Percentiles rank a stretch among this genome's conserved stretches.
phyloP scores from a whole-genome alignment of 2,113 vertebrate species.

The Datnioides undecimradiatus region DNA sequence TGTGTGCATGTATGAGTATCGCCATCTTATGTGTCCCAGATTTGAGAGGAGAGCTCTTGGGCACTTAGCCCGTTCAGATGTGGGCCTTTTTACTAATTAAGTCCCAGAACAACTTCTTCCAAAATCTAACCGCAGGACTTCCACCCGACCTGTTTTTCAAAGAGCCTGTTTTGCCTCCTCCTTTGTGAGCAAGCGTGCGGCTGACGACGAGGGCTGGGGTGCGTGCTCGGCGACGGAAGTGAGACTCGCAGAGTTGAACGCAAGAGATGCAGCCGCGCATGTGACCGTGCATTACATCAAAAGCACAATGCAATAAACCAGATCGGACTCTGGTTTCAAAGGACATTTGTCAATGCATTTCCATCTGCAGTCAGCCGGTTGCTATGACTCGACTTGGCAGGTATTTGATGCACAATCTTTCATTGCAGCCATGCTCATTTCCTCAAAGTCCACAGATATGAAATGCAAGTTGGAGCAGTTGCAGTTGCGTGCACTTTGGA shows the following conservation, averaged over 20 bases:
- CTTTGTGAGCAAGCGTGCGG: not conserved
- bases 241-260: not conserved
- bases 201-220: not conserved
- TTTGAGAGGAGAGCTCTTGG: slow-evolving; percentile 71
- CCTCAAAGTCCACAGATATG: not conserved
- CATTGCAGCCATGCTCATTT: not conserved
- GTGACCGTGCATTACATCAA: not conserved
- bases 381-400: not conserved
- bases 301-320: not conserved
- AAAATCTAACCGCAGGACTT: slow-evolving; percentile 70
- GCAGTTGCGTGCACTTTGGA: not conserved
- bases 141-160: slow-evolving; percentile 67
- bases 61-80: slow-evolving; percentile 59
- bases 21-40: slow-evolving; percentile 53
- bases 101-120: slow-evolving; percentile 73
- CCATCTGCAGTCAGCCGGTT: not conserved
- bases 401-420: not conserved
- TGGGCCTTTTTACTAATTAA: slow-evolving; percentile 77
- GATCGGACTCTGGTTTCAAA: not conserved
- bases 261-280: not conserved
- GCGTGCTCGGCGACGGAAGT: not conserved
- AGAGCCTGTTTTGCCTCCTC: slow-evolving; percentile 32
- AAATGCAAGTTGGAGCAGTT: not conserved
- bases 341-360: not conserved
- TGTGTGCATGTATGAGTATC: not conserved